These are phyloP conservation scores for Cyanocitta stelleri DNA, from an alignment of 2,113 vertebrate species.

Conservation along the genomic window DNA sequence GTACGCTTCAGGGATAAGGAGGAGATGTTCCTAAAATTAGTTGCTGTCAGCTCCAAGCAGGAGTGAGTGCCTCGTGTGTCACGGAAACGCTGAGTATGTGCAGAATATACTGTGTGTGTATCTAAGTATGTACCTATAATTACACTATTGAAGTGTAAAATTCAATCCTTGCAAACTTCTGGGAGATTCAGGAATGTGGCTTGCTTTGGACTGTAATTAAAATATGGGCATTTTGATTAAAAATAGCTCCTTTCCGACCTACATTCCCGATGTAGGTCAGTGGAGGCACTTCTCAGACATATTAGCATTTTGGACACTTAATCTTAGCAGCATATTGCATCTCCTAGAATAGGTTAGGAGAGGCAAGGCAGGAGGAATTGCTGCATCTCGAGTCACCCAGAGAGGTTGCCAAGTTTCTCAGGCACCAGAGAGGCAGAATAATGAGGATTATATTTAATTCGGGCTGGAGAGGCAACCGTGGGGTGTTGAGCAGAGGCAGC, in stretches of 20 bases:
- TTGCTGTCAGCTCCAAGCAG: not conserved
- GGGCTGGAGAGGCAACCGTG: not conserved
- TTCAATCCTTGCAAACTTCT: not conserved
- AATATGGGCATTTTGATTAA: not conserved
- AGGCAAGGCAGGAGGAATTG: constrained; percentile 7
- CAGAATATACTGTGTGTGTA: not conserved
- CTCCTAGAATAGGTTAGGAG: not conserved
- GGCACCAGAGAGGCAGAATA: constrained; percentile 12
- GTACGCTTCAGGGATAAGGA: not conserved
- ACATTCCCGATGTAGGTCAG: constrained; percentile 33
- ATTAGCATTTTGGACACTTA: constrained; percentile 29
- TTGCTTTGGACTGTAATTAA: not conserved
- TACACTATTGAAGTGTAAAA: not conserved
- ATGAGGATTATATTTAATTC: constrained; percentile 17
- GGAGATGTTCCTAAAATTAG: not conserved
- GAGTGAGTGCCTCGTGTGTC: not conserved
- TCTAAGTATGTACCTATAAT: not conserved
- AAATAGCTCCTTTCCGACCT: not conserved
- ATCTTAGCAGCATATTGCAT: not conserved
- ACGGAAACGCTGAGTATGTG: not conserved
- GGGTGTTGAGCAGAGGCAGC: constrained; percentile 28
- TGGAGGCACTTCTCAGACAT: not conserved
- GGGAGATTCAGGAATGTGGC: not conserved
- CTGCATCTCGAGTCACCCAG: not conserved
- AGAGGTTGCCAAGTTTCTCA: constrained; percentile 38